Base-by-base conservation (phyloP, 2,113 vertebrate species). In the Oryzias woworae region DNA sequence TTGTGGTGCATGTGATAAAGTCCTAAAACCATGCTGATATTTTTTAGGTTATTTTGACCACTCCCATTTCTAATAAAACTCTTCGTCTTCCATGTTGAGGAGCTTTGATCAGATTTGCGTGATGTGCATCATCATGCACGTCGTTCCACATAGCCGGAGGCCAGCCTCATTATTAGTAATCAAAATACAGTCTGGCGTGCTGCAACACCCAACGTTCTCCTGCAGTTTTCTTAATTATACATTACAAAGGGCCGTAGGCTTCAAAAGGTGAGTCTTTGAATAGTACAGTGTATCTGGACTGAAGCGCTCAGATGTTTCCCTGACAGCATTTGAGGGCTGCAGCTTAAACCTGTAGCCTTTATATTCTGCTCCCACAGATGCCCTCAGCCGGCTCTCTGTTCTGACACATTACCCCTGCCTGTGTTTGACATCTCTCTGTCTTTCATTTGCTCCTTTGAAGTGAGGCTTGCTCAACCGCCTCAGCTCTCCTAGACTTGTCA, bases 51-150 rank as follows among this genome's bases (percentile, higher is more conserved):
- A 56, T 61, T 54, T 41, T 50, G 58, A 48, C 58, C 53, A 1
- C 16, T 59, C 56, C 63, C 41, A 51, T 80, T 80, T 78, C 46
- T 75, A 73, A 83, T 65, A 72, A 80, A 62, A 62, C 74, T 75
- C 62, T 70, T 86, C 80, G 70, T 62, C 63, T 72, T 69, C 75
- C 59, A 83, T 83, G 64, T 81, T 50, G 60, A 7, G 45, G 18
- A 1, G 71, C 83, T 87, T 89, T 85, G 85, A 87, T 87, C 87
- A 80, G 61, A 23, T 68, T 58, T 52, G 26, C 49, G 66, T 55
- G 62, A 31, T 17, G 55, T 58, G 48, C 69, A 81, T 85, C 78
- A 78, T 63, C 80, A 85, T 80, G 81, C 77, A 45, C 54, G 80
- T 75, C 5, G 16, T 28, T 72, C 47, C 73, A 46, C 64, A 70